phyloP scores from a whole-genome alignment of 1,140 invertebrate genomes.

The Zeugodacus cucurbitae region DNA sequence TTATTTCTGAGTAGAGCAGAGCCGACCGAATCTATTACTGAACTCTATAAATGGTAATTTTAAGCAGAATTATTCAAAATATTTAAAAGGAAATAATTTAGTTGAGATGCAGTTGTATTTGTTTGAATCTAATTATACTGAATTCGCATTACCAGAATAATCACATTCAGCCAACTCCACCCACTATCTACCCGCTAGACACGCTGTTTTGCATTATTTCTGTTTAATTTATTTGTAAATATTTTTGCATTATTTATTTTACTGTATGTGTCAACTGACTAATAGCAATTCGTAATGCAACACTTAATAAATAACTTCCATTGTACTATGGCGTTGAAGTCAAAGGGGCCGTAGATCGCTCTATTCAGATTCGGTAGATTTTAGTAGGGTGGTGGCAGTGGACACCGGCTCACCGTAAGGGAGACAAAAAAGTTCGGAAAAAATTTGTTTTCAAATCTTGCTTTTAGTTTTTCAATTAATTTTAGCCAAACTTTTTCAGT shows the following conservation, averaged over 20 bases:
- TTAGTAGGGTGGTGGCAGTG: background rate
- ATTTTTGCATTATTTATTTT: background rate
- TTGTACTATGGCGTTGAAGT: background rate
- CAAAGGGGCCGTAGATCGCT: background rate
- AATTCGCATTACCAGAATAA: background rate
- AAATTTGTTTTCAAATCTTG: background rate
- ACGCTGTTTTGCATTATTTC: background rate
- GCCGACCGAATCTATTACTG: too few species aligned
- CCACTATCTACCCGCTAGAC: background rate
- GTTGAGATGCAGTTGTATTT: background rate
- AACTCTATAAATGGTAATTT: too few species aligned
- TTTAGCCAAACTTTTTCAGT: background rate
- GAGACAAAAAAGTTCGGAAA: background rate
- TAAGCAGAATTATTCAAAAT: too few species aligned
- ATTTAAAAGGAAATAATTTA: background rate
- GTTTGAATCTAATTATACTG: background rate
- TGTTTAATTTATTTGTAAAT: background rate
- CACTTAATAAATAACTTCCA: slow-evolving; percentile 15
- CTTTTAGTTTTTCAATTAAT: background rate
- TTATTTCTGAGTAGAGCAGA: too few species aligned
- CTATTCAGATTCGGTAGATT: background rate
- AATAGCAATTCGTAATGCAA: slow-evolving; percentile 16
- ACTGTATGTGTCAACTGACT: background rate
- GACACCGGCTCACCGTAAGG: background rate
- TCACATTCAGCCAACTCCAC: background rate